These are phyloP conservation scores for Neotoxoptera formosana DNA, from an alignment of 1,140 invertebrate genomes.

Conservation along the genomic window DNA sequence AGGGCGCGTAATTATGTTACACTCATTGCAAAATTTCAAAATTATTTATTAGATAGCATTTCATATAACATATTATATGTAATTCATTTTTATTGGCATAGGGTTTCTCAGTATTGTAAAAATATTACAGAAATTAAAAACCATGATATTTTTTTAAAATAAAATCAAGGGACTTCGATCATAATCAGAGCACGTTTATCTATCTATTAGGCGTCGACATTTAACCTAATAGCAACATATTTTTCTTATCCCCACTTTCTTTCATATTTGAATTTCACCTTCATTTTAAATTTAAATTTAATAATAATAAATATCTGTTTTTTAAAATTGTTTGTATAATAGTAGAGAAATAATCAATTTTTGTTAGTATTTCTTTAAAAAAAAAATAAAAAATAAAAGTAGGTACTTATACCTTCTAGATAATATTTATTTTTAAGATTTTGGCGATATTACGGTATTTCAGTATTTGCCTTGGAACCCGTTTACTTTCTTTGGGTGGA, in stretches of 20 bases:
- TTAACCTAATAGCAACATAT: neutral
- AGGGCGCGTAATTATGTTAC: neutral
- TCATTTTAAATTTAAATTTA: neutral
- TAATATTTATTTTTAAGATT: neutral
- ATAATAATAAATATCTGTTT: neutral
- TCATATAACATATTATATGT: too few species aligned
- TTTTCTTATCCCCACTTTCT: neutral
- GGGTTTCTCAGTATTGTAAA: neutral
- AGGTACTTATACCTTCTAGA: neutral
- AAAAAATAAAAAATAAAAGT: neutral
- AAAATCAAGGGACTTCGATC: neutral
- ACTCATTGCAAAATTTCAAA: neutral
- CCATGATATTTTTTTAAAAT: neutral
- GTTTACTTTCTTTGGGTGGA: conserved; percentile 40
- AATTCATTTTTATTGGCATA: neutral
- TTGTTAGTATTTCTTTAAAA: neutral
- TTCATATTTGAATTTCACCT: conserved; percentile 5
- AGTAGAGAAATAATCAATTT: neutral
- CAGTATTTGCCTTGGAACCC: conserved; percentile 12
- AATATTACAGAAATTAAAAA: neutral
- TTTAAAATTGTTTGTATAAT: neutral
- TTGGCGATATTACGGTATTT: neutral
- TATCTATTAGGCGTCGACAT: neutral
- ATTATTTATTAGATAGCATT: neutral
- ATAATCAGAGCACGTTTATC: neutral